A percentile compares a stretch with the other conserved stretches of the same genome.
Conservation (phyloP, 2,113 vertebrate species). For the Motacilla tschutschensis region DNA sequence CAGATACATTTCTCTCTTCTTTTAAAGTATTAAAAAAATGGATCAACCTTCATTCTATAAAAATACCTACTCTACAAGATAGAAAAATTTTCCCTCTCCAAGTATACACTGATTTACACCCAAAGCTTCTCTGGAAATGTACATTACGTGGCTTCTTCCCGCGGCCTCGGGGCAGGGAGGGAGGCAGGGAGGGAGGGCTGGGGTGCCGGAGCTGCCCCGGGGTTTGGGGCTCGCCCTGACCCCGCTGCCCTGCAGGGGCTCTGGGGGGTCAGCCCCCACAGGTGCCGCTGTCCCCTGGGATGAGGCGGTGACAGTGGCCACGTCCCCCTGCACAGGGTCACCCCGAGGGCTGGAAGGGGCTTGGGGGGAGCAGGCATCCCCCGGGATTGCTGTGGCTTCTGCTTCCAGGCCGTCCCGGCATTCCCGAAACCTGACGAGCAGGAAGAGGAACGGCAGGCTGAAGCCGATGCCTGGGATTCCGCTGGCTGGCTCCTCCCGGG, state of each 20-base stretch:
- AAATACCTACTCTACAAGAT: constrained; percentile 86
- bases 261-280: not conserved
- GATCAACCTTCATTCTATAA: constrained; percentile 81
- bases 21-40: constrained; percentile 81
- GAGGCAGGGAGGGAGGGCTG: not conserved
- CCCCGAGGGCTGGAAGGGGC: not conserved
- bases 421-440: not conserved
- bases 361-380: not conserved
- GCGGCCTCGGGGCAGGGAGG: not conserved
- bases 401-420: not conserved
- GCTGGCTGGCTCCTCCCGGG: not conserved
- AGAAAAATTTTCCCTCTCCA: constrained; percentile 80
- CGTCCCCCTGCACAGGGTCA: not conserved
- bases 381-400: not conserved
- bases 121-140: constrained; percentile 75
- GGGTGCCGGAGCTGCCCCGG: not conserved
- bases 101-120: constrained; percentile 81
- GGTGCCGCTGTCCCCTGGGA: not conserved
- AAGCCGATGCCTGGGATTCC: accelerated
- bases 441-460: not conserved
- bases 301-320: not conserved
- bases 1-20: constrained; percentile 80
- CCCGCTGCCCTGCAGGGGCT: not conserved
- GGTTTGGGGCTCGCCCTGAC: not conserved
- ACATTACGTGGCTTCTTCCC: constrained; percentile 70